These are phyloP conservation scores for Heteromurus nitidus DNA, from an alignment of 2,888 invertebrate species.

Conservation along the genomic window DNA sequence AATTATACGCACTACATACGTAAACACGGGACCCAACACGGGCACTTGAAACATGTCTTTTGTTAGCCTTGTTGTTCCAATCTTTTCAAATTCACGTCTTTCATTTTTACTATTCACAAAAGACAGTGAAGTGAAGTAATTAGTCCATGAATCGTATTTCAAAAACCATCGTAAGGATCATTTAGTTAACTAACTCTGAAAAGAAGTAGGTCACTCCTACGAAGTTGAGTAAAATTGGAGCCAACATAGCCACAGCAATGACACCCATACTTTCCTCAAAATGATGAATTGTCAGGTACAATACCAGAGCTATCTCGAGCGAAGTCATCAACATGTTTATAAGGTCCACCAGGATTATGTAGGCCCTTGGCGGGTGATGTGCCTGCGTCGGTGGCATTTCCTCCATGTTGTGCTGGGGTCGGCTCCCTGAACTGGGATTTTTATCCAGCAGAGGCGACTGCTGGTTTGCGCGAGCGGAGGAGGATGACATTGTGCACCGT, in stretches of 20 bases:
- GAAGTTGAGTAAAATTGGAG: slow-evolving; percentile 70
- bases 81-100: slow-evolving; percentile 65
- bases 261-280: slow-evolving; percentile 57
- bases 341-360: slow-evolving; percentile 63
- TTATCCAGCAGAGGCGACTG: slow-evolving; percentile 22
- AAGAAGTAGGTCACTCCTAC: slow-evolving; percentile 73
- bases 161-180: too few relatives aligned
- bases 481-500: too few relatives aligned
- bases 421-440: background rate
- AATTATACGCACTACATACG: slow-evolving; percentile 61
- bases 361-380: slow-evolving; percentile 17
- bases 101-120: slow-evolving; percentile 69
- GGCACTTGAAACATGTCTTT: slow-evolving; percentile 72
- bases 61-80: slow-evolving; percentile 58
- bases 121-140: too few relatives aligned
- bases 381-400: background rate
- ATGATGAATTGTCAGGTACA: slow-evolving; percentile 66
- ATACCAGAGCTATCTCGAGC: slow-evolving; percentile 68
- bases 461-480: too few relatives aligned
- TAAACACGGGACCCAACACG: slow-evolving; percentile 71
- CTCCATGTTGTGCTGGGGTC: too few relatives aligned
- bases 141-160: too few relatives aligned
- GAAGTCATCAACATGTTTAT: slow-evolving; percentile 55
- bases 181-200: slow-evolving; percentile 72
- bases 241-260: slow-evolving; percentile 71